Percentiles rank a stretch among this genome's conserved stretches.
These are phyloP conservation scores for Harpalus rufipes DNA, from an alignment of 2,888 invertebrate species.

Conservation along the genomic window DNA sequence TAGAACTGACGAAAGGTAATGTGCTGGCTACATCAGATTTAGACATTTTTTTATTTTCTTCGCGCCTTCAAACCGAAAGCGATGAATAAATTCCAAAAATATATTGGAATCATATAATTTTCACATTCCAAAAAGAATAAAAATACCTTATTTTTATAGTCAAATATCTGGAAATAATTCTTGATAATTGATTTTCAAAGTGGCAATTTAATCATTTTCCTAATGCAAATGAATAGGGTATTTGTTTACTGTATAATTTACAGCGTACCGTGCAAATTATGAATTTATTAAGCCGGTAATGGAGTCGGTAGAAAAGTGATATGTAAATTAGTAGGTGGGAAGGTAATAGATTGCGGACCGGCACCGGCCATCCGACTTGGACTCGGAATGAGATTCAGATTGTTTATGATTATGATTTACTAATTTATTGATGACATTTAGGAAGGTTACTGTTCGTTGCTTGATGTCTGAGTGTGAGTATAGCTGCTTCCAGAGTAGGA, in stretches of 20 bases:
- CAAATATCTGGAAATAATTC: too few relatives aligned
- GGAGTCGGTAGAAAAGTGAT: conserved; percentile 52
- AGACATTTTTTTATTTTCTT: too few relatives aligned
- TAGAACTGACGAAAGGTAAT: too few relatives aligned
- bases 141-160: too few relatives aligned
- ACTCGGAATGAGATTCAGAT: conserved; percentile 44
- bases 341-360: conserved; percentile 40
- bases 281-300: conserved; percentile 46
- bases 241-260: conserved; percentile 54
- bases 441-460: conserved; percentile 35
- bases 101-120: too few relatives aligned
- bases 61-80: too few relatives aligned
- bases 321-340: conserved; percentile 58
- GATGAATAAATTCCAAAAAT: too few relatives aligned
- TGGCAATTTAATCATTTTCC: neutral
- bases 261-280: conserved; percentile 36
- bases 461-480: conserved; percentile 5
- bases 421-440: conserved; percentile 52
- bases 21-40: too few relatives aligned
- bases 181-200: neutral
- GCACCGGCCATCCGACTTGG: neutral
- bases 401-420: conserved; percentile 54
- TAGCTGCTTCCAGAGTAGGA: conserved; percentile 14
- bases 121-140: too few relatives aligned
- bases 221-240: conserved; percentile 23